These are phyloP conservation scores for Bombus difficillimus DNA, from an alignment of 1,140 invertebrate genomes.

Conservation along the genomic window DNA sequence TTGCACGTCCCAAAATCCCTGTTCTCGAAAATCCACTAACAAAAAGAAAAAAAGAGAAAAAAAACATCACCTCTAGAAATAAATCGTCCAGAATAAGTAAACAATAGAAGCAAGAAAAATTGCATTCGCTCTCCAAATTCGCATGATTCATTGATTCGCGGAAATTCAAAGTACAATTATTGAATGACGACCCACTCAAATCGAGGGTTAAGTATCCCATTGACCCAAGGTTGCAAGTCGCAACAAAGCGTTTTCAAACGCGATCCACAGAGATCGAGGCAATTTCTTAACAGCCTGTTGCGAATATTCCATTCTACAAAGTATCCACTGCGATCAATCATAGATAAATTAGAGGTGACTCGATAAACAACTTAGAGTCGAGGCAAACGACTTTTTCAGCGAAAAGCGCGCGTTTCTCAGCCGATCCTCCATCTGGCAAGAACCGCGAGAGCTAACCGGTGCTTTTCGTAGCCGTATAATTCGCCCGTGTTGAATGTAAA, in stretches of 20 bases:
- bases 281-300: not conserved
- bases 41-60: no score
- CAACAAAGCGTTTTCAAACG: not conserved
- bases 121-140: not conserved
- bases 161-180: not conserved
- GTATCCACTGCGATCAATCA: not conserved
- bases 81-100: no score
- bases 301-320: not conserved
- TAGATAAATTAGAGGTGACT: not conserved
- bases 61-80: no score
- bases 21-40: no score
- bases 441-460: constrained; percentile 12
- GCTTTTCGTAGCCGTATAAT: constrained; percentile 61
- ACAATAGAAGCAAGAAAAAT: no score
- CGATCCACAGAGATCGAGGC: not conserved
- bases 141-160: not conserved
- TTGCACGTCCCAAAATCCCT: no score
- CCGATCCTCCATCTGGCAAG: not conserved
- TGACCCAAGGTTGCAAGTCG: not conserved
- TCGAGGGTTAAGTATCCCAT: not conserved
- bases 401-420: constrained; percentile 22
- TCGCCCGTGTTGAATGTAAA: constrained; percentile 64
- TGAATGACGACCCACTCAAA: not conserved
- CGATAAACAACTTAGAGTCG: not conserved
- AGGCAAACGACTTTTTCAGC: constrained; percentile 24